phyloP scores from a whole-genome alignment of 2,113 vertebrate genomes.

The Perca fluviatilis region DNA sequence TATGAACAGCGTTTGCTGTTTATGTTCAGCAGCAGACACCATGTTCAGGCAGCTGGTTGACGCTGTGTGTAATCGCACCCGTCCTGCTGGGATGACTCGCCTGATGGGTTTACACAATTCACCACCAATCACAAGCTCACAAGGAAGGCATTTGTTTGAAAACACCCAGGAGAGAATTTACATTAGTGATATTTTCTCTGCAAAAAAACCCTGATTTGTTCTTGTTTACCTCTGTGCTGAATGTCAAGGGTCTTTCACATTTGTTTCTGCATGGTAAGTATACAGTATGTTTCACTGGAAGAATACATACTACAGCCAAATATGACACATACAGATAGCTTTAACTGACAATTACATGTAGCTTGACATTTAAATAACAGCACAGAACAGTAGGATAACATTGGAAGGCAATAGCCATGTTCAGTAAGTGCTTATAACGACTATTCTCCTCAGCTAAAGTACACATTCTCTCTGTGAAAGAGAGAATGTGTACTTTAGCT shows the following conservation, averaged over 20 bases:
- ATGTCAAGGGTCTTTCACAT: constrained; percentile 6
- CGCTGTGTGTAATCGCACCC: constrained; percentile 30
- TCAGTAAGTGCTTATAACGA: constrained; percentile 21
- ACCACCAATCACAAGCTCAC: constrained; percentile 40
- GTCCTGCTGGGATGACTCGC: constrained; percentile 10
- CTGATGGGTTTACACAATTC: constrained; percentile 35
- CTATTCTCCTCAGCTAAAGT: constrained; percentile 1
- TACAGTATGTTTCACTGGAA: background rate
- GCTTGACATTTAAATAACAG: constrained; percentile 34
- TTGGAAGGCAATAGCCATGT: background rate
- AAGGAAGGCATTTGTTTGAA: constrained; percentile 49
- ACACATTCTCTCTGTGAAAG: constrained; percentile 14
- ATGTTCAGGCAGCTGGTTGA: constrained; percentile 44
- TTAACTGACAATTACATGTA: constrained; percentile 12
- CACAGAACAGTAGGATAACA: background rate
- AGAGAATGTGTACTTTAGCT: too few species aligned
- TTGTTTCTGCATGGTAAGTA: constrained; percentile 14
- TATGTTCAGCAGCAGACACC: constrained; percentile 37
- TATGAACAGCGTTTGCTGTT: constrained; percentile 58
- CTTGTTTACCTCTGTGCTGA: constrained; percentile 18
- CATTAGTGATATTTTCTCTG: constrained; percentile 41
- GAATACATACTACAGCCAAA: background rate
- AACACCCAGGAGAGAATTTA: constrained; percentile 48
- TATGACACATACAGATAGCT: background rate
- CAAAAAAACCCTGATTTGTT: constrained; percentile 13